Evolutionary conservation across 1,140 invertebrate species (phyloP).

Genomic region (Microplitis mediator): DNA sequence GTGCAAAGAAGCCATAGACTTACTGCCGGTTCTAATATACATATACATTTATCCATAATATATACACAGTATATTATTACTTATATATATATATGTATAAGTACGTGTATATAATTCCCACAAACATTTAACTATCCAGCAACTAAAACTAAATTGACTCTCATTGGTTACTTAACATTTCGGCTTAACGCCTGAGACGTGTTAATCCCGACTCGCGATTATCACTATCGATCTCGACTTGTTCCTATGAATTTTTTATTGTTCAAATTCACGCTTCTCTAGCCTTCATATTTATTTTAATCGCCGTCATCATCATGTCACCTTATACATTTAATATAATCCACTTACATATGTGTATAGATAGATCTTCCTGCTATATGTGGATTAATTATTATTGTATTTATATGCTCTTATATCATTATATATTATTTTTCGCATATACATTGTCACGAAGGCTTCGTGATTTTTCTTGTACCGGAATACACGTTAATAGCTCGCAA

Average conservation of each 20-base stretch:
- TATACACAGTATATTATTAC: no score
- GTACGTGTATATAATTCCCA: conserved; percentile 7
- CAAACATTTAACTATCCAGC: neutral
- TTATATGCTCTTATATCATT: neutral
- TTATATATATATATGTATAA: no score
- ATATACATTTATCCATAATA: neutral
- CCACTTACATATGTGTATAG: no score
- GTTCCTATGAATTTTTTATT: neutral
- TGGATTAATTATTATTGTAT: no score
- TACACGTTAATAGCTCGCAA: conserved; percentile 35
- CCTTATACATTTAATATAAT: no score
- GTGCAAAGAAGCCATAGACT: conserved; percentile 58
- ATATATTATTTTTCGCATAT: neutral
- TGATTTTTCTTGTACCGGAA: conserved; percentile 36
- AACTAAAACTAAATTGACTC: conserved; percentile 15
- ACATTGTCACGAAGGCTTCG: conserved; percentile 31
- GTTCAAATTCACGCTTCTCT: neutral
- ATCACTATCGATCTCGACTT: conserved; percentile 4
- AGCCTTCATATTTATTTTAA: no score
- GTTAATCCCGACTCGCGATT: conserved; percentile 39
- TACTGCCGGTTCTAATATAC: conserved; percentile 39
- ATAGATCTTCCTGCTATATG: no score
- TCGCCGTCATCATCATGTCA: no score
- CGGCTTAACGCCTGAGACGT: conserved; percentile 33
- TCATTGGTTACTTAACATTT: conserved; percentile 42